Evolutionary conservation across 2,113 vertebrate genomes (phyloP).

Genomic region (Corythaeola cristata): DNA sequence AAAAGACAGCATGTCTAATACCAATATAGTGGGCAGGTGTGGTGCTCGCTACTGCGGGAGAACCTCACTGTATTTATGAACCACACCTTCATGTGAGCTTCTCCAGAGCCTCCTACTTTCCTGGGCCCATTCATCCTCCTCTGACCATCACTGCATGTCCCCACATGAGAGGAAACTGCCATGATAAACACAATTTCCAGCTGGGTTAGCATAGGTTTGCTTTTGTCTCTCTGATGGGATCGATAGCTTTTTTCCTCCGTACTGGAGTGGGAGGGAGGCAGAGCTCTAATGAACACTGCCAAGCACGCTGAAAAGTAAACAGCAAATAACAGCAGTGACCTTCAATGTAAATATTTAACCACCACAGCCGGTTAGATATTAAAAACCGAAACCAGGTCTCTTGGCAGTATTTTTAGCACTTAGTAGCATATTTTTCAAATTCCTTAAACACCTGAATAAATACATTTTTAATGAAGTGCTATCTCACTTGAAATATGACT

Average conservation of each 20-base stretch:
- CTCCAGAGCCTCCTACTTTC: background rate
- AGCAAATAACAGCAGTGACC: slow-evolving; percentile 16
- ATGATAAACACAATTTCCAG: background rate
- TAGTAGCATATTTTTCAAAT: background rate
- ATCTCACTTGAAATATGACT: background rate
- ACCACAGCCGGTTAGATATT: background rate
- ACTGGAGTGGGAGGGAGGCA: fast-evolving
- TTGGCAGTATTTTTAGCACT: background rate
- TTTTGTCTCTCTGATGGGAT: background rate
- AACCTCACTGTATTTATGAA: background rate
- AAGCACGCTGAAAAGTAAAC: background rate
- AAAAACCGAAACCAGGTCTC: background rate
- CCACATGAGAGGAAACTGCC: fast-evolving
- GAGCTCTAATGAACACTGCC: background rate
- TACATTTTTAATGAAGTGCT: background rate
- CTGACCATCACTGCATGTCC: background rate
- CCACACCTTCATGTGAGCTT: background rate
- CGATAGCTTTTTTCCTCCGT: background rate
- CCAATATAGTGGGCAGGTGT: background rate
- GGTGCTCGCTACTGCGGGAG: background rate
- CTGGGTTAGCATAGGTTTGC: background rate
- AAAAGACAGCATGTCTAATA: background rate
- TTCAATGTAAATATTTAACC: slow-evolving; percentile 39
- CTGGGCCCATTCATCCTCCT: background rate
- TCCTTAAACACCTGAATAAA: slow-evolving; percentile 35